Conservation (phyloP, 2,797 vertebrate species). For the Lacerta viridis region DNA sequence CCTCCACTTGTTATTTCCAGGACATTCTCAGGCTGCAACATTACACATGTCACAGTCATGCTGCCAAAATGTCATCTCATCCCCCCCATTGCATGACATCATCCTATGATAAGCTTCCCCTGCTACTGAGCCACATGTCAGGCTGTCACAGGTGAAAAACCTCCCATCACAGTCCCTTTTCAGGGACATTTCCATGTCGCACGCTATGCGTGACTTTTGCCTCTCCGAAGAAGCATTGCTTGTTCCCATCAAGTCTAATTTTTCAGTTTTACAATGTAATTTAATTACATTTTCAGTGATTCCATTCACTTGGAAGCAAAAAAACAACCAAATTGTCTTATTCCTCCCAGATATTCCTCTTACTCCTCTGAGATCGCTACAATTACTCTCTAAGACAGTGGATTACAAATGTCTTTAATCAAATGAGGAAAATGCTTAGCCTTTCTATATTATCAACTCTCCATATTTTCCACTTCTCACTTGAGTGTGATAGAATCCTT, state of each 20-base stretch:
- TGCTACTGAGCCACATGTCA: not conserved
- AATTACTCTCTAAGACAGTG: conserved; percentile 15
- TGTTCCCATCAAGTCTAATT: conserved; percentile 16
- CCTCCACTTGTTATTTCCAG: not conserved
- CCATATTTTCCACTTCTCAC: not conserved
- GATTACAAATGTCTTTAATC: conserved; percentile 35
- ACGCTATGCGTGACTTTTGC: not conserved
- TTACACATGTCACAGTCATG: not conserved
- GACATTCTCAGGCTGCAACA: not conserved
- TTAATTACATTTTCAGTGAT: conserved; percentile 38
- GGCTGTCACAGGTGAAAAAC: not conserved
- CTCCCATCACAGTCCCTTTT: not conserved
- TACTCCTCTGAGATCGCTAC: conserved; percentile 3
- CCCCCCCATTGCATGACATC: not conserved
- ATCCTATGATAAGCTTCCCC: not conserved
- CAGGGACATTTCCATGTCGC: not conserved
- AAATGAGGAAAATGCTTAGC: conserved; percentile 6
- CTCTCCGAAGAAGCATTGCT: not conserved
- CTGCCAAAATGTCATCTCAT: not conserved
- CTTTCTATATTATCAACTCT: not conserved
- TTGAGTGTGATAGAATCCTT: not conserved
- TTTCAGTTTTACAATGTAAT: conserved; percentile 26
- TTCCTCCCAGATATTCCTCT: conserved; percentile 10
- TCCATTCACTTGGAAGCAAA: conserved; percentile 20
- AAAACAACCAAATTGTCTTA: not conserved